Conservation (phyloP, 2,888 invertebrate genomes). For the Microplitis deprimator region DNA sequence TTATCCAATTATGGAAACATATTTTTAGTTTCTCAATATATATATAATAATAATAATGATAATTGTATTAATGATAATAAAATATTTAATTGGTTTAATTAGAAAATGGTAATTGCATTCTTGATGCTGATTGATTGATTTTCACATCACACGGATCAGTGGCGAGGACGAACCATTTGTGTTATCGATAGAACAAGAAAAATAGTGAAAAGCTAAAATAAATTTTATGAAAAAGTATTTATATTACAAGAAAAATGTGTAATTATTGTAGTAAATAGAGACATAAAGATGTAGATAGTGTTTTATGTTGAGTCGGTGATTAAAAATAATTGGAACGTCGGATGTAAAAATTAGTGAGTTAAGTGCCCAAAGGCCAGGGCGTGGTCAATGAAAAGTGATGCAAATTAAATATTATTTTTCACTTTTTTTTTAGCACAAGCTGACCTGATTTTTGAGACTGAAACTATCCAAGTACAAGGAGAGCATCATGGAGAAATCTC, state of each 20-base stretch:
- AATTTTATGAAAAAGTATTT: too few species aligned
- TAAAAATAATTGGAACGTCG: not conserved
- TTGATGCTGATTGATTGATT: not conserved
- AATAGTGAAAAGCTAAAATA: too few species aligned
- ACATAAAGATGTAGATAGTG: too few species aligned
- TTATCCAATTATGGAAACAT: too few species aligned
- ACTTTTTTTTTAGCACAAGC: constrained; percentile 20
- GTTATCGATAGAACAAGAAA: too few species aligned
- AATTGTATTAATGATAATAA: not conserved
- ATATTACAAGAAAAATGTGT: too few species aligned
- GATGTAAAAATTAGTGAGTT: not conserved
- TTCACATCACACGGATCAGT: not conserved
- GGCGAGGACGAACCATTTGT: too few species aligned
- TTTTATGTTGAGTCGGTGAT: too few species aligned
- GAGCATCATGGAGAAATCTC: constrained; percentile 29
- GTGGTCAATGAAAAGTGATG: not conserved
- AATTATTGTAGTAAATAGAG: too few species aligned
- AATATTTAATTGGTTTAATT: not conserved
- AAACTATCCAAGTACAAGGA: constrained; percentile 31
- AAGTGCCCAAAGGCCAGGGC: not conserved
- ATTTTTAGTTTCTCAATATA: too few species aligned
- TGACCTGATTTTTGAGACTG: constrained; percentile 40
- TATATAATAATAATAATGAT: too few species aligned
- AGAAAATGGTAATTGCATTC: not conserved
- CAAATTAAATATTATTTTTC: not conserved